phyloP scores from a whole-genome alignment of 2,797 vertebrate species.

The Phrynocephalus forsythii region DNA sequence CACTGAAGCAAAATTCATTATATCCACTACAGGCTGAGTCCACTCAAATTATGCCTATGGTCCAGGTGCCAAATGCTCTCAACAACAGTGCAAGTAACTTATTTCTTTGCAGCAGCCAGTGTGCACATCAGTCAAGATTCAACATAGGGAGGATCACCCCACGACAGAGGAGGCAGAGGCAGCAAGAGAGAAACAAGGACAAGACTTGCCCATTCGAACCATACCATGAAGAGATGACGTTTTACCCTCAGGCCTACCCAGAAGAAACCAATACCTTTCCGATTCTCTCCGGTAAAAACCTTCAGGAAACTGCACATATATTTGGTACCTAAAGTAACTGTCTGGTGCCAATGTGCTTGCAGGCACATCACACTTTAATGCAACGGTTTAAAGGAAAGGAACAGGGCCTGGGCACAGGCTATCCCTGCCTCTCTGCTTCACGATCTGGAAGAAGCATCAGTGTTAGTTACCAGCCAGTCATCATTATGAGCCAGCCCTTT shows the following conservation, averaged over 20 bases:
- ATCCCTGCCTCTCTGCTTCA: slow-evolving; percentile 41
- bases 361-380: neutral
- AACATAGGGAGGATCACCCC: slow-evolving; percentile 45
- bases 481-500: slow-evolving; percentile 40
- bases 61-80: slow-evolving; percentile 28
- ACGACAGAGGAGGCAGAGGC: slow-evolving; percentile 22
- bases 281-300: slow-evolving; percentile 34
- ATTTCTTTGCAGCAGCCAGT: slow-evolving; percentile 27
- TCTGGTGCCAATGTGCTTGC: neutral
- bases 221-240: slow-evolving; percentile 43
- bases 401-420: slow-evolving; percentile 15
- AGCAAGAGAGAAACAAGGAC: neutral
- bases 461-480: slow-evolving; percentile 50
- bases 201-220: slow-evolving; percentile 41
- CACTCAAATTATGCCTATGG: slow-evolving; percentile 9
- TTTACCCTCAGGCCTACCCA: slow-evolving; percentile 30
- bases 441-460: slow-evolving; percentile 50
- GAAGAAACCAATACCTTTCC: slow-evolving; percentile 27
- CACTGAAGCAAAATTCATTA: slow-evolving; percentile 41
- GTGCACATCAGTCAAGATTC: slow-evolving; percentile 38
- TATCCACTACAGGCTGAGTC: slow-evolving; percentile 47
- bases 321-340: slow-evolving; percentile 2
- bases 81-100: slow-evolving; percentile 27
- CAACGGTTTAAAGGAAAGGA: slow-evolving; percentile 39
- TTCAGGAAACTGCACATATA: slow-evolving; percentile 41